Conservation (phyloP, 53 echinoderm and acorn worm genomes). For the Crossaster papposus region DNA sequence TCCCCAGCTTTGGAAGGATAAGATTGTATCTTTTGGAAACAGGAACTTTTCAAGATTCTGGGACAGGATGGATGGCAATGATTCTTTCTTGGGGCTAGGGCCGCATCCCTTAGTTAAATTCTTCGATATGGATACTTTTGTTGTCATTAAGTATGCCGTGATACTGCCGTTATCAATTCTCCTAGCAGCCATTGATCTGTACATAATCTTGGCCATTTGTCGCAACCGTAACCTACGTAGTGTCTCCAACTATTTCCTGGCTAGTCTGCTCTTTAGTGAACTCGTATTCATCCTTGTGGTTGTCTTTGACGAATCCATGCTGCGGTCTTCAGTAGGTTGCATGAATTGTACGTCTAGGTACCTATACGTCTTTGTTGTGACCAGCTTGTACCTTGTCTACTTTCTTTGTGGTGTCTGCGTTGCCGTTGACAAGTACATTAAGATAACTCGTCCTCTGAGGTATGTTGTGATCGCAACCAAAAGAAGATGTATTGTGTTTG, state of each 20-base stretch:
- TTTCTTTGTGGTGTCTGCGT: conserved; percentile 6
- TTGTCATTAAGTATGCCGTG: not conserved
- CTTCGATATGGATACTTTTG: not conserved
- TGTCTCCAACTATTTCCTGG: conserved; percentile 11
- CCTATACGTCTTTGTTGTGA: not conserved
- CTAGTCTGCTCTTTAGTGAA: not conserved
- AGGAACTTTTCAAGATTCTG: too few relatives aligned
- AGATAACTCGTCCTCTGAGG: conserved; percentile 14
- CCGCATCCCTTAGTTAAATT: not conserved
- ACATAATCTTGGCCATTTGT: not conserved
- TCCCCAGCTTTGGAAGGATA: not conserved
- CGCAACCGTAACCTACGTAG: not conserved
- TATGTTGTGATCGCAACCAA: not conserved
- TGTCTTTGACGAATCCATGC: not conserved
- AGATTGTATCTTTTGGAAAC: too few relatives aligned
- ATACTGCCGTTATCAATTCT: not conserved
- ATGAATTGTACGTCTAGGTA: not conserved
- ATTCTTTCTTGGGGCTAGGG: not conserved
- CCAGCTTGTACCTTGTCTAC: not conserved
- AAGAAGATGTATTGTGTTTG: not conserved
- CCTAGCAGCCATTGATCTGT: not conserved
- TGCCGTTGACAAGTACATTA: conserved; percentile 20
- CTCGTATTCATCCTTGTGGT: not conserved
- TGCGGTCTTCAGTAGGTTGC: not conserved
- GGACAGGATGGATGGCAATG: not conserved